A percentile compares a stretch with the other conserved stretches of the same genome.
Evolutionary conservation across 2,113 vertebrate genomes (phyloP).

Genomic region (Lota lota): DNA sequence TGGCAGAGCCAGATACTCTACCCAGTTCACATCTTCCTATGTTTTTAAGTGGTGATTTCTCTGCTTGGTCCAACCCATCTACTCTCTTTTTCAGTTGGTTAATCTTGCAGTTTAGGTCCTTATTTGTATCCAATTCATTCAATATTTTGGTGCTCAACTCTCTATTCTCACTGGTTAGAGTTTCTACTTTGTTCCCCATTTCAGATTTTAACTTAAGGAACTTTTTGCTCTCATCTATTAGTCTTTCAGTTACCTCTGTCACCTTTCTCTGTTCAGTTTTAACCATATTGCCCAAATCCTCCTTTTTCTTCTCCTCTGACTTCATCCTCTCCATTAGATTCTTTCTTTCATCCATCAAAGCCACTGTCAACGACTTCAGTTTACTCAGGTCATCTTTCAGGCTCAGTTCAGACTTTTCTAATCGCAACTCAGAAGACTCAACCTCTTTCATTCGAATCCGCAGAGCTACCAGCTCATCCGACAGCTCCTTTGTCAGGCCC

Average conservation of each 20-base stretch:
- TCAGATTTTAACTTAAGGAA: constrained; percentile 93
- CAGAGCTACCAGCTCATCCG: constrained; percentile 85
- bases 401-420: constrained; percentile 90
- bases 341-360: constrained; percentile 92
- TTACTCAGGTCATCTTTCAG: constrained; percentile 94
- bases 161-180: constrained; percentile 82
- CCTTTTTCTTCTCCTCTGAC: constrained; percentile 88
- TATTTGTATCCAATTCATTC: constrained; percentile 83
- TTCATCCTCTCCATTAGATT: constrained; percentile 88
- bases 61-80: constrained; percentile 84
- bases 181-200: constrained; percentile 89
- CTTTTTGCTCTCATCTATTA: constrained; percentile 97
- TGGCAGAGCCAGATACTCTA: constrained; percentile 53
- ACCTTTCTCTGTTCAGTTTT: constrained; percentile 91
- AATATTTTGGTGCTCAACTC: constrained; percentile 80
- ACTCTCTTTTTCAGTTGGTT: constrained; percentile 84
- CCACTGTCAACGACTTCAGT: constrained; percentile 92
- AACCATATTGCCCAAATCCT: constrained; percentile 83
- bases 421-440: constrained; percentile 85
- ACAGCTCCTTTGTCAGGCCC: constrained; percentile 84
- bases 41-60: constrained; percentile 76
- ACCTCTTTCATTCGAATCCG: constrained; percentile 92
- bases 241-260: constrained; percentile 93
- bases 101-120: constrained; percentile 81
- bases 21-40: constrained; percentile 68